Evolutionary conservation across 2,797 vertebrate species (phyloP).

Genomic region (Arctocebus calabarensis): DNA sequence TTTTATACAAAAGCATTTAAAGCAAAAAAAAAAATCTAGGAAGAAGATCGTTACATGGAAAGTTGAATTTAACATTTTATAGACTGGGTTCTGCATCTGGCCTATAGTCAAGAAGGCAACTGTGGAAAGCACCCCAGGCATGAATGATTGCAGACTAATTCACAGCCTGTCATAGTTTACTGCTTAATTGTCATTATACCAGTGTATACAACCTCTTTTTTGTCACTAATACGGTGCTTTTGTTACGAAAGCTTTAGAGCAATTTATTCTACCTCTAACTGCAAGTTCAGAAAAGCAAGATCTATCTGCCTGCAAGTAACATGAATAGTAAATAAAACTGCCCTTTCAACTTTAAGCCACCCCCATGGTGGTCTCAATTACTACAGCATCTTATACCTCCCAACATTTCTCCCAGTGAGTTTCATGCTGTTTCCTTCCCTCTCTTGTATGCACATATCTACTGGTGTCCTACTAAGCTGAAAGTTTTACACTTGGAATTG

Average conservation of each 20-base stretch:
- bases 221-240: constrained; percentile 1
- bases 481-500: neutral
- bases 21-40: neutral
- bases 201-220: constrained; percentile 11
- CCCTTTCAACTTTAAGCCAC: neutral
- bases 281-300: constrained; percentile 4
- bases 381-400: neutral
- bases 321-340: neutral
- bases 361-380: neutral
- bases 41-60: neutral
- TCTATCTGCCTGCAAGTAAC: neutral
- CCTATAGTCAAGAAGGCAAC: neutral
- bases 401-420: neutral
- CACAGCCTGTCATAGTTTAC: neutral
- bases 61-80: constrained; percentile 23
- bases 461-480: neutral
- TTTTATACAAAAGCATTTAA: neutral
- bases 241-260: constrained; percentile 4
- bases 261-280: constrained; percentile 26
- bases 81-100: neutral
- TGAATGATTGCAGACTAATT: neutral
- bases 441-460: constrained; percentile 16
- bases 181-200: neutral
- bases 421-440: neutral
- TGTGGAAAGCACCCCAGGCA: neutral